Percentiles rank a stretch among this genome's conserved stretches.
phyloP scores from a whole-genome alignment of 2,113 vertebrate species.

The Clarias gariepinus region DNA sequence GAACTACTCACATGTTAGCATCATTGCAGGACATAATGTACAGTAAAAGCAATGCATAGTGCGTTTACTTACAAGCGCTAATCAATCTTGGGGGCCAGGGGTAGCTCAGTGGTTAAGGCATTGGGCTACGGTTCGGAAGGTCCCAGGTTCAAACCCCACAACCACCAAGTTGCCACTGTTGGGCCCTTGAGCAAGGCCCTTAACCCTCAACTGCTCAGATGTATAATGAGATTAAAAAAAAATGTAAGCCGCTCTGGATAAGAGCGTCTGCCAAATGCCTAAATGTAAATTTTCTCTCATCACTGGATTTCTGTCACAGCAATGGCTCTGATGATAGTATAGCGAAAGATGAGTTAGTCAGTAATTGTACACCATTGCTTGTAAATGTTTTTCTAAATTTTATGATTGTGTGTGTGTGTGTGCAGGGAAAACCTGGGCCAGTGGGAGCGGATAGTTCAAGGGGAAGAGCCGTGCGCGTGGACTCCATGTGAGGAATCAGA shows the following conservation, averaged over 20 bases:
- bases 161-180: no score
- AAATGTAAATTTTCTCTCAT: no score
- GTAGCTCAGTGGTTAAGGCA: no score
- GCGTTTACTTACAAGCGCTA: background rate
- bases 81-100: no score
- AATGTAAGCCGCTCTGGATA: no score
- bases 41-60: background rate
- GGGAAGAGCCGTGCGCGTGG: conserved; percentile 82
- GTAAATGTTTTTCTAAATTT: background rate
- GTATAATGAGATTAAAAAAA: no score
- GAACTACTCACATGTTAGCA: background rate
- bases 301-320: background rate
- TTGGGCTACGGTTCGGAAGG: no score
- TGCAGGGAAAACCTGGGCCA: conserved; percentile 90
- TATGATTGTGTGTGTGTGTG: conserved; percentile 27
- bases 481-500: conserved; percentile 56
- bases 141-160: no score
- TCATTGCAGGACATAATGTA: background rate
- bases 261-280: no score
- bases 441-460: conserved; percentile 90
- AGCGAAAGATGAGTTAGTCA: background rate
- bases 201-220: no score
- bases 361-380: background rate
- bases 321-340: background rate
- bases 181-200: no score